phyloP scores from a whole-genome alignment of 1,140 invertebrate genomes.

The Scaptodrosophila lebanonensis region DNA sequence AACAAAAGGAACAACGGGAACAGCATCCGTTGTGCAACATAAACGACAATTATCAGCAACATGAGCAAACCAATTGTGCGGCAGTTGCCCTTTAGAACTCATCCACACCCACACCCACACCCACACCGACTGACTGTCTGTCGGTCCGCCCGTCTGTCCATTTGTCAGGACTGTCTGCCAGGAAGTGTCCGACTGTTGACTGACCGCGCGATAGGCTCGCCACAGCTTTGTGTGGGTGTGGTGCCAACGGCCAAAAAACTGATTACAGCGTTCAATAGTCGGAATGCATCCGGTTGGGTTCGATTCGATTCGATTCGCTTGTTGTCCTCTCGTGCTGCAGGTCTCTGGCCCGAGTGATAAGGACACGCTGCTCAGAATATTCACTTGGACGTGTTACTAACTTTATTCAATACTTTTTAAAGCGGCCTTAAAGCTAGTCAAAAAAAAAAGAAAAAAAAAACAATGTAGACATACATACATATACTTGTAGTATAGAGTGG shows the following conservation, averaged over 20 bases:
- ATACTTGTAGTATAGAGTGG: no score
- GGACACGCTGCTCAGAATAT: not conserved
- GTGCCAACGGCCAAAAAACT: constrained; percentile 27
- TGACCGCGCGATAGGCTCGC: no score
- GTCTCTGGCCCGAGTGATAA: not conserved
- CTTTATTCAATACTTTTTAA: constrained; percentile 69
- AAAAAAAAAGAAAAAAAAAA: constrained; percentile 35
- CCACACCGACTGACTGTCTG: no score
- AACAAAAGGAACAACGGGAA: constrained; percentile 6
- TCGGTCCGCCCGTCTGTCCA: no score
- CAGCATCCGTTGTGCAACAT: constrained; percentile 59
- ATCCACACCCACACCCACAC: not conserved
- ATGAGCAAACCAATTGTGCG: constrained; percentile 69
- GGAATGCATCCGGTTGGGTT: constrained; percentile 3
- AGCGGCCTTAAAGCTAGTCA: constrained; percentile 46
- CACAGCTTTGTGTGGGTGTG: no score
- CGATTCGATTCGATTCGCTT: no score
- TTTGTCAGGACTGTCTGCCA: constrained; percentile 6
- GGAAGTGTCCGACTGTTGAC: constrained; percentile 40
- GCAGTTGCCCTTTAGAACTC: constrained; percentile 11
- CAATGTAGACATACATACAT: constrained; percentile 18
- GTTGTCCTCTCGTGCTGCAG: no score
- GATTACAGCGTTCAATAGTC: constrained; percentile 50
- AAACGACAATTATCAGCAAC: constrained; percentile 68
- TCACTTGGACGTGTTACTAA: constrained; percentile 52